phyloP scores from a whole-genome alignment of 2,888 invertebrate genomes.

The Andrena bicolor region DNA sequence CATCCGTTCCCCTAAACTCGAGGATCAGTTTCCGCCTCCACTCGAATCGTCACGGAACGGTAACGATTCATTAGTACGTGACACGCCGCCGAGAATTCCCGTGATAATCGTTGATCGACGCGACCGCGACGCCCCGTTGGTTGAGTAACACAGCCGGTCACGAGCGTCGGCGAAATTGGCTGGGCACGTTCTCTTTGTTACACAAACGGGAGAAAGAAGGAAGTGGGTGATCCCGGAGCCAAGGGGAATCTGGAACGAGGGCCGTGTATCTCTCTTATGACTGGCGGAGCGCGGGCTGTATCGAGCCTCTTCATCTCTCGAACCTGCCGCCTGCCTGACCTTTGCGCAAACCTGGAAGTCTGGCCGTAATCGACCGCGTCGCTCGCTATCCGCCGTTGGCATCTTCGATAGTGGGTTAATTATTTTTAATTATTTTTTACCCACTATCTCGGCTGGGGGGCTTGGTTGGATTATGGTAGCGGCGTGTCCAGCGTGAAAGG shows the following conservation, averaged over 20 bases:
- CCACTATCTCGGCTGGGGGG: not conserved
- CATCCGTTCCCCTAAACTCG: not conserved
- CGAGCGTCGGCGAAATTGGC: constrained; percentile 36
- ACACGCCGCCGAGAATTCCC: constrained; percentile 1
- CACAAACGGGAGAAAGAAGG: constrained; percentile 57
- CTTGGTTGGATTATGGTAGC: constrained; percentile 15
- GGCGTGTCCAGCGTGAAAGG: not conserved
- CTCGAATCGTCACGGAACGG: not conserved
- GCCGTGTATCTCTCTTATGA: constrained; percentile 25
- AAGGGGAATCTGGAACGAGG: constrained; percentile 70
- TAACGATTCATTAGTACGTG: constrained; percentile 3
- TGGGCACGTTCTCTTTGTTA: constrained; percentile 18
- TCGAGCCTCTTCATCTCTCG: constrained; percentile 35
- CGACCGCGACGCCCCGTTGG: constrained; percentile 27
- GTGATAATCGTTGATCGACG: constrained; percentile 57
- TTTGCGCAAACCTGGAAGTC: constrained; percentile 54
- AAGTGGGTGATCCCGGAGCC: constrained; percentile 52
- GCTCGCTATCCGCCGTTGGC: constrained; percentile 9
- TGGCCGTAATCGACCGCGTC: constrained; percentile 25
- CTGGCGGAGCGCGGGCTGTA: constrained; percentile 32
- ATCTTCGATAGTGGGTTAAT: constrained; percentile 28
- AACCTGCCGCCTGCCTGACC: constrained; percentile 25
- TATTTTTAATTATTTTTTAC: constrained; percentile 42
- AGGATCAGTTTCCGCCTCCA: not conserved
- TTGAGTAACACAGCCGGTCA: constrained; percentile 52